Evolutionary conservation across 2,113 vertebrate genomes (phyloP).

Genomic region (Eulacestoma nigropectus): DNA sequence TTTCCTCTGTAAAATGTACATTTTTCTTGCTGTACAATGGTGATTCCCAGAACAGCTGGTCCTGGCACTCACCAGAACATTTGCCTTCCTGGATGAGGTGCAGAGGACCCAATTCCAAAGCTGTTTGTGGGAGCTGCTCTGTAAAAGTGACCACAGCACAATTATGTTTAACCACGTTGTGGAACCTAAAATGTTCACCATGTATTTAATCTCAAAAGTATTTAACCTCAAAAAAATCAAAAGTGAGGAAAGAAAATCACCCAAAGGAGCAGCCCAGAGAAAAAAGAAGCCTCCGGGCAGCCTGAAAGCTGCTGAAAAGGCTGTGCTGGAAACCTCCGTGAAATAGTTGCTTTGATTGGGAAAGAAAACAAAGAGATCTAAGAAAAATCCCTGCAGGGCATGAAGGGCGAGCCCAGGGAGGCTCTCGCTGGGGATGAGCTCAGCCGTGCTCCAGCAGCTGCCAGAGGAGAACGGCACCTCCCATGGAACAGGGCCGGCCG

Average conservation of each 20-base stretch:
- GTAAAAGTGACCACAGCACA: background rate
- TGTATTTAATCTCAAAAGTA: background rate
- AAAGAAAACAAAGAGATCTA: constrained; percentile 11
- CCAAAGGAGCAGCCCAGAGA: background rate
- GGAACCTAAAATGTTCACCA: fast-evolving
- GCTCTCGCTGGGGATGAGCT: background rate
- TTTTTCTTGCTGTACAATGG: background rate
- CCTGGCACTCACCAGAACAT: background rate
- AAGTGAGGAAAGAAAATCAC: background rate
- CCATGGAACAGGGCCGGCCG: background rate
- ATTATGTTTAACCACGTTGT: background rate
- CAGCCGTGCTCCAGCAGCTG: background rate
- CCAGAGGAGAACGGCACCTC: background rate
- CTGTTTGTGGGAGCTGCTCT: background rate
- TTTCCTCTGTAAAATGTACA: background rate
- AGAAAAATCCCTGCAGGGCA: constrained; percentile 2
- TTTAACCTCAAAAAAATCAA: background rate
- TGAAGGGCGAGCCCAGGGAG: background rate
- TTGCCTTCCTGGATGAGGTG: background rate
- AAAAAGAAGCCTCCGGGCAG: background rate
- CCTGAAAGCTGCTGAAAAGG: background rate
- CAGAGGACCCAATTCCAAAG: background rate
- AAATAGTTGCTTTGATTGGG: background rate
- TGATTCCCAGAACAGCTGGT: background rate
- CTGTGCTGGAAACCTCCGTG: background rate